phyloP scores from a whole-genome alignment of 2,888 invertebrate species.

The Ypsolopha sequella region DNA sequence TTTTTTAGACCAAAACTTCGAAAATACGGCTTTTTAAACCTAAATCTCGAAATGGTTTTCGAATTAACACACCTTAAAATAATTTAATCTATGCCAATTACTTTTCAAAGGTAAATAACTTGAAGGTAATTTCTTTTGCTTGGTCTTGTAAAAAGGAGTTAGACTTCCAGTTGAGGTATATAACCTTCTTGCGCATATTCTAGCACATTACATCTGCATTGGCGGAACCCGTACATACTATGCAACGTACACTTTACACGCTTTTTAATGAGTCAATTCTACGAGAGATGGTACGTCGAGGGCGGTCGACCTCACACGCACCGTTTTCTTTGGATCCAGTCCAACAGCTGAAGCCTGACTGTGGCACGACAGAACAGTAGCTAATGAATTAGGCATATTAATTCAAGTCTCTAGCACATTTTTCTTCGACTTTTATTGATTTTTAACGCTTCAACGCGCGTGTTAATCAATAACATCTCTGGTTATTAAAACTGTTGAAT shows the following conservation, averaged over 20 bases:
- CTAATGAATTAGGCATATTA: background rate
- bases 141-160: no score
- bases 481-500: conserved; percentile 2
- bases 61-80: no score
- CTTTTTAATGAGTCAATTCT: conserved; percentile 18
- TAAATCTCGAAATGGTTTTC: no score
- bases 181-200: no score
- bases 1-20: no score
- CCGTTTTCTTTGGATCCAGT: conserved; percentile 33
- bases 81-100: no score
- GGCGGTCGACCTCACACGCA: conserved; percentile 36
- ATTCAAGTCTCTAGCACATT: background rate
- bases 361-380: conserved; percentile 5
- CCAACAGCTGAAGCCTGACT: conserved; percentile 24
- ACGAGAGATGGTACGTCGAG: conserved; percentile 11
- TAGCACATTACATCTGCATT: no score
- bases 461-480: background rate
- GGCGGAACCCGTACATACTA: no score
- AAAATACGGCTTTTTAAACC: no score
- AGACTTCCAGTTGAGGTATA: no score
- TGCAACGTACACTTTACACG: background rate
- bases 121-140: no score
- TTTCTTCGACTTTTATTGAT: background rate
- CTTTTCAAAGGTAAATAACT: no score
- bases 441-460: background rate